phyloP scores from a whole-genome alignment of 2,113 vertebrate genomes.

The Pleuronectes platessa region DNA sequence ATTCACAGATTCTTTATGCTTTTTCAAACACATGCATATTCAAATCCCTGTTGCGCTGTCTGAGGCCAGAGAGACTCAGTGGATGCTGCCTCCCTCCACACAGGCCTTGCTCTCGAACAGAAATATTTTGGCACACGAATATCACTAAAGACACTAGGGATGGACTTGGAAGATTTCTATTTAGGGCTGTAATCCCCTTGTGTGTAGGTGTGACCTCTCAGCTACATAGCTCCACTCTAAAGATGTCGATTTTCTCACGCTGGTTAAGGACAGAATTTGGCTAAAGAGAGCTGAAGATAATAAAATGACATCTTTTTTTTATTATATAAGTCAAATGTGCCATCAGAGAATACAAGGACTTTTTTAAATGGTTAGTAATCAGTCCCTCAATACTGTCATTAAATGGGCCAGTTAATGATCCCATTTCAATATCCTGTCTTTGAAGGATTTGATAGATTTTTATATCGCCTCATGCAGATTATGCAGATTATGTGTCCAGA shows the following conservation, averaged over 20 bases:
- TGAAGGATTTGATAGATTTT: too few relatives aligned
- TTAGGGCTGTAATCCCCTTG: slow-evolving; percentile 27
- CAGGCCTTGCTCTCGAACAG: not conserved
- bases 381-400: too few relatives aligned
- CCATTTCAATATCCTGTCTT: too few relatives aligned
- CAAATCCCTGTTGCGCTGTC: not conserved
- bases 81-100: too few relatives aligned
- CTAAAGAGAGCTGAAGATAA: not conserved
- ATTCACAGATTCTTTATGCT: too few relatives aligned
- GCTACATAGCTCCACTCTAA: not conserved
- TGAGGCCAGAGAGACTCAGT: not conserved
- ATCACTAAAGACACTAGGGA: slow-evolving; percentile 28
- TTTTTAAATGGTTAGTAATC: too few relatives aligned
- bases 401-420: not conserved
- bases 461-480: too few relatives aligned
- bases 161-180: slow-evolving; percentile 39
- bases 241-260: slow-evolving; percentile 6
- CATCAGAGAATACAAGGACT: too few relatives aligned
- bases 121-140: slow-evolving; percentile 36
- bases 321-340: too few relatives aligned
- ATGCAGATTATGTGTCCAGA: too few relatives aligned
- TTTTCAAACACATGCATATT: too few relatives aligned
- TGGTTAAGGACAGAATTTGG: not conserved
- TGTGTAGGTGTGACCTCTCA: slow-evolving; percentile 41
- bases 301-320: too few relatives aligned